phyloP scores from a whole-genome alignment of 1,140 invertebrate genomes.

The Delia radicum region DNA sequence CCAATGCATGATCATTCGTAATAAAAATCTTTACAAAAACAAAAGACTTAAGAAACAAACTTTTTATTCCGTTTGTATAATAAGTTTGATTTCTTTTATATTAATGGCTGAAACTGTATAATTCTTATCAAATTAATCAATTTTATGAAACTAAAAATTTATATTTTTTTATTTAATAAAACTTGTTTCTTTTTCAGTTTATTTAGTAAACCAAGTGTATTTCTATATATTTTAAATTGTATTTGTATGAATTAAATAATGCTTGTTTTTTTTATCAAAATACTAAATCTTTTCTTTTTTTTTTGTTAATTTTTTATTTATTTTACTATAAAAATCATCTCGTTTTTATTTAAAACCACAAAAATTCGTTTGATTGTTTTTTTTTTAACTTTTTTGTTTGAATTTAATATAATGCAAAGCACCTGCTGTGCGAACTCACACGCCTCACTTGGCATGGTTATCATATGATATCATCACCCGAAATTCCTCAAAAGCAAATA shows the following conservation, averaged over 20 bases:
- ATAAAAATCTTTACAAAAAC: conserved; percentile 1
- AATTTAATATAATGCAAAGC: conserved; percentile 17
- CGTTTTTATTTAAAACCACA: neutral
- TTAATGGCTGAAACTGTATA: neutral
- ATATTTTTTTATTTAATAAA: neutral
- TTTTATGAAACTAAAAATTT: neutral
- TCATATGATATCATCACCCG: conserved; percentile 26
- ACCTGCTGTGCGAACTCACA: conserved; percentile 24
- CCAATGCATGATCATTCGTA: no score
- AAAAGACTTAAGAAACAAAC: conserved; percentile 29
- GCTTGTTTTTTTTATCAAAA: neutral
- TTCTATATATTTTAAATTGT: neutral
- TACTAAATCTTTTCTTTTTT: neutral
- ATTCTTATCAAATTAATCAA: neutral
- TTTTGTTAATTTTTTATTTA: neutral
- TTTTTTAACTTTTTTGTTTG: neutral
- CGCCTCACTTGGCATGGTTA: conserved; percentile 18
- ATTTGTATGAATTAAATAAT: neutral
- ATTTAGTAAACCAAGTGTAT: neutral
- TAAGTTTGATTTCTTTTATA: neutral
- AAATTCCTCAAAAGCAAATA: conserved; percentile 25
- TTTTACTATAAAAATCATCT: neutral
- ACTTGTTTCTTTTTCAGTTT: neutral
- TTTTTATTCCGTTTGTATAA: neutral
- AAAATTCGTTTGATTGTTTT: neutral